These are phyloP conservation scores for Andricus curvator DNA, from an alignment of 2,888 invertebrate genomes.

Conservation along the genomic window DNA sequence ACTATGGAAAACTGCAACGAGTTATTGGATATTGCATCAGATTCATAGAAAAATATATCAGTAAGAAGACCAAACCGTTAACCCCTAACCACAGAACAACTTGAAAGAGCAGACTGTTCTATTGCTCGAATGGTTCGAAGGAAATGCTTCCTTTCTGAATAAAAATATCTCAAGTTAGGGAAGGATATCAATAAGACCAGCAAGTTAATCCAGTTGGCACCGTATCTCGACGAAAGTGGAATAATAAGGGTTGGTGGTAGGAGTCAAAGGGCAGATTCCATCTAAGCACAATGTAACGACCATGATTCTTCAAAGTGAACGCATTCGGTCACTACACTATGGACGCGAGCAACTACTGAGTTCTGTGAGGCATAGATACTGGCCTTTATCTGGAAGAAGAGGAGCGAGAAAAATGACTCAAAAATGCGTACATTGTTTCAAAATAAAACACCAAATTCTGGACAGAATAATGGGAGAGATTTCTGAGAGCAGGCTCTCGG, in stretches of 20 bases:
- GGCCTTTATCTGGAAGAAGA: too few species aligned
- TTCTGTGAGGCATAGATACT: too few species aligned
- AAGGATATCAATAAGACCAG: too few species aligned
- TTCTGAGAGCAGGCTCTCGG: too few species aligned
- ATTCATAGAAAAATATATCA: not conserved
- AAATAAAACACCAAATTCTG: conserved; percentile 36
- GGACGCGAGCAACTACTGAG: conserved; percentile 3
- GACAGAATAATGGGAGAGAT: too few species aligned
- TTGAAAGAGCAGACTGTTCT: too few species aligned
- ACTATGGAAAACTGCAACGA: not conserved
- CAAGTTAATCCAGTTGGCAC: too few species aligned
- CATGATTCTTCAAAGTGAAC: too few species aligned
- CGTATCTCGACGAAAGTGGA: not conserved
- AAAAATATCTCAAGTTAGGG: not conserved
- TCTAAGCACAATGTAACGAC: too few species aligned
- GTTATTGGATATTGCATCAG: not conserved
- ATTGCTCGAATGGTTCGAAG: too few species aligned
- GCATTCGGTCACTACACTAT: conserved; percentile 6
- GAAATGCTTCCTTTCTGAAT: not conserved
- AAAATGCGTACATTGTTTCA: conserved; percentile 46
- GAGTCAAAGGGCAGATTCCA: conserved; percentile 16
- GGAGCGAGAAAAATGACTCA: too few species aligned
- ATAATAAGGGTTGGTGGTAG: conserved; percentile 11
- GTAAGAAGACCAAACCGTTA: not conserved
- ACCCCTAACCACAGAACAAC: not conserved